phyloP scores from a whole-genome alignment of 2,113 vertebrate species.

The Callipepla californica region DNA sequence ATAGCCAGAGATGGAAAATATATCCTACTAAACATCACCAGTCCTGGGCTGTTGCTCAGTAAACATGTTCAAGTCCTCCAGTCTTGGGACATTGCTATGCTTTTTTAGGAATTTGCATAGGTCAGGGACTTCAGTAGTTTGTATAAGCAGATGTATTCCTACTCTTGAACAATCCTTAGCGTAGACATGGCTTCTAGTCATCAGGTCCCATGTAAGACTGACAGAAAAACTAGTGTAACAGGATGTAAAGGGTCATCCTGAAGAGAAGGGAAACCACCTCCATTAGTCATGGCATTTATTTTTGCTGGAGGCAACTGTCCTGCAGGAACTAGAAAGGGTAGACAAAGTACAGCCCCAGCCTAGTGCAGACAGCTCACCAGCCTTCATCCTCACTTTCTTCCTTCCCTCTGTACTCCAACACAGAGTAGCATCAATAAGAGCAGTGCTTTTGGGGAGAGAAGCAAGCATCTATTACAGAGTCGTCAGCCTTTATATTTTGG shows the following conservation, averaged over 20 bases:
- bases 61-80: neutral
- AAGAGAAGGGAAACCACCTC: conserved; percentile 13
- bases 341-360: neutral
- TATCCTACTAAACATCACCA: neutral
- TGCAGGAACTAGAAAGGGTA: neutral
- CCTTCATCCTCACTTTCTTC: neutral
- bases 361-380: neutral
- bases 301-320: neutral
- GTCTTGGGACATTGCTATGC: neutral
- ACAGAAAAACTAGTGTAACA: neutral
- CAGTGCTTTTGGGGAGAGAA: neutral
- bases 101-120: neutral
- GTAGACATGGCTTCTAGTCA: conserved; percentile 15
- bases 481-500: neutral
- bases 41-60: neutral
- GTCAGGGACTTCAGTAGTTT: conserved; percentile 39
- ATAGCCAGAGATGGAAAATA: neutral
- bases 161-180: conserved; percentile 20
- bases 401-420: neutral
- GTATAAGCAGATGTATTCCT: conserved; percentile 24
- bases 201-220: conserved; percentile 14
- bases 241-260: neutral
- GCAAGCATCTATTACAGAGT: neutral
- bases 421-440: neutral
- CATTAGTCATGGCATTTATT: neutral